Conservation (phyloP, 2,888 invertebrate genomes). For the Stomorhina lunata region DNA sequence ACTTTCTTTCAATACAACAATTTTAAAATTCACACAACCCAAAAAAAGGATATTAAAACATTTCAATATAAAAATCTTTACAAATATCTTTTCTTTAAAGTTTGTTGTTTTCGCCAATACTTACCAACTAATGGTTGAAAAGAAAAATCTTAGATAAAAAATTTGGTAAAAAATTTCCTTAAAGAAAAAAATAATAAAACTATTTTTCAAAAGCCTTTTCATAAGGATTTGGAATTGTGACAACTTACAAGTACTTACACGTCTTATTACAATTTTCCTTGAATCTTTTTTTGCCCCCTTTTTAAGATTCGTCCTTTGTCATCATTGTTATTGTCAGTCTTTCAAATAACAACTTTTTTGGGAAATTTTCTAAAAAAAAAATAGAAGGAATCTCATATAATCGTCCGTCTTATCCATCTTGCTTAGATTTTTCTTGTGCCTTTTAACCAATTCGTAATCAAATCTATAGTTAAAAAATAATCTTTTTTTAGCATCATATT, state of each 20-base stretch:
- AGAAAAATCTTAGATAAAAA: not conserved
- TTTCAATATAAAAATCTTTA: conserved; percentile 58
- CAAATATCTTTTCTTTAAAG: conserved; percentile 18
- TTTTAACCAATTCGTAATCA: conserved; percentile 14
- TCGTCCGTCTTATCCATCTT: not conserved
- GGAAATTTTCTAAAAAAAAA: conserved; percentile 6
- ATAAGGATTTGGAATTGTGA: conserved; percentile 46
- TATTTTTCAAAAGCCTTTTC: conserved; percentile 49
- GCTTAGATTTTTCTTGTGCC: not conserved
- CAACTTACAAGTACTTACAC: conserved; percentile 57
- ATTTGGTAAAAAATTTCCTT: not conserved
- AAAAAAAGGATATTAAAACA: conserved; percentile 12
- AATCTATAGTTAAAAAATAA: not conserved
- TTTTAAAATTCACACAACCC: not conserved
- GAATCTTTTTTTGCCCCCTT: not conserved
- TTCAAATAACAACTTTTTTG: conserved; percentile 37
- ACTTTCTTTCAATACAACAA: conserved; percentile 31
- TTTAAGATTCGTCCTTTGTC: not conserved
- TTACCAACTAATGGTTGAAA: not conserved
- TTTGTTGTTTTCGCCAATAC: not conserved
- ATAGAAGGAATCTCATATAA: not conserved
- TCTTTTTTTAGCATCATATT: conserved; percentile 22
- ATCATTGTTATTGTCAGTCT: not conserved
- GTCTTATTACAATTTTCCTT: conserved; percentile 48
- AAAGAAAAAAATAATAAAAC: conserved; percentile 9